A percentile compares a stretch with the other conserved stretches of the same genome.
These are phyloP conservation scores for Liparis tanakae DNA, from an alignment of 2,797 vertebrate species.

Conservation along the genomic window DNA sequence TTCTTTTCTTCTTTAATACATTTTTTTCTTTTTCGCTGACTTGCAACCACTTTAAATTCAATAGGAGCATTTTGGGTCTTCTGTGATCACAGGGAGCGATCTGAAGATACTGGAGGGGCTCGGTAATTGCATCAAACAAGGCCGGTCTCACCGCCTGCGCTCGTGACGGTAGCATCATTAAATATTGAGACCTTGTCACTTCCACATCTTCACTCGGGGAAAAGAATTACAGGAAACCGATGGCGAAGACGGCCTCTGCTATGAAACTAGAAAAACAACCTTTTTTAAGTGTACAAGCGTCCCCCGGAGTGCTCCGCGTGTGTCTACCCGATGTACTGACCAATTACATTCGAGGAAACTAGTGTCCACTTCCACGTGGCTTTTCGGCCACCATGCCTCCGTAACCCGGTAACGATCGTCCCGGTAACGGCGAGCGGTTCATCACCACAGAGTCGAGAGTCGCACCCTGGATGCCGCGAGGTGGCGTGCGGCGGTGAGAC, in stretches of 20 bases:
- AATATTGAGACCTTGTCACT: neutral
- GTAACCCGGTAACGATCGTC: neutral
- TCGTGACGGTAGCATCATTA: neutral
- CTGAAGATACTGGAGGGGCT: neutral
- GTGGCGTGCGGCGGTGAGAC: constrained; percentile 5
- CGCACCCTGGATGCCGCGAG: constrained; percentile 9
- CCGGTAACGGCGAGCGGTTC: constrained; percentile 6
- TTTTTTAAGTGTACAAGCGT: constrained; percentile 3
- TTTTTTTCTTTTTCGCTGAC: neutral
- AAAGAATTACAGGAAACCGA: neutral
- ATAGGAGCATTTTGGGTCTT: neutral
- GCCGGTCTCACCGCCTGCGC: neutral
- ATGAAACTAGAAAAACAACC: too few relatives aligned
- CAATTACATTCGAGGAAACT: constrained; percentile 43
- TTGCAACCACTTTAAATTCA: neutral
- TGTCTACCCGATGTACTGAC: constrained; percentile 33
- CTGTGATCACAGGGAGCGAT: neutral
- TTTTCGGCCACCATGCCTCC: neutral
- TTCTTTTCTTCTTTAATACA: neutral
- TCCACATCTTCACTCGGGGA: neutral
- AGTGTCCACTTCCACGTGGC: constrained; percentile 10
- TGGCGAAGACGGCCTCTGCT: too few relatives aligned
- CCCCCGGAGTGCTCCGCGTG: neutral
- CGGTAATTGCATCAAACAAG: neutral
- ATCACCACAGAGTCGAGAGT: constrained; percentile 35